Evolutionary conservation across 1,140 invertebrate genomes (phyloP).

Genomic region (Caenorhabditis remanei): DNA sequence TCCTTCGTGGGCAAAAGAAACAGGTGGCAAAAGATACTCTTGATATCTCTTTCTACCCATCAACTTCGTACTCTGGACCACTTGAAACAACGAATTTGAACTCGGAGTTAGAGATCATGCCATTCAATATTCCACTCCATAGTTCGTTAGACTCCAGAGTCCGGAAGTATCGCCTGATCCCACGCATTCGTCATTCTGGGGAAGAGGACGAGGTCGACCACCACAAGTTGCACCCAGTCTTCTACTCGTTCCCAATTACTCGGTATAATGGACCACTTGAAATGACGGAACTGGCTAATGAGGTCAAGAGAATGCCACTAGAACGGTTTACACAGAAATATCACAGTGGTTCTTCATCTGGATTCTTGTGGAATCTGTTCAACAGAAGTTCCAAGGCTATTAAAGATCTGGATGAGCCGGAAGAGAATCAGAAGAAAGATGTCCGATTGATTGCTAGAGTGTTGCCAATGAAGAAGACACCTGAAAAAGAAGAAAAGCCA

Average conservation of each 20-base stretch:
- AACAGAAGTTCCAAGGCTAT: neutral
- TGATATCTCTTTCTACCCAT: neutral
- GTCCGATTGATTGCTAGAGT: conserved; percentile 7
- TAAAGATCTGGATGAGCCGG: neutral
- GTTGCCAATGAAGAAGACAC: conserved; percentile 32
- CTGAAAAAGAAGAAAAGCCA: conserved; percentile 11
- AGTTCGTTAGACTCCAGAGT: conserved; percentile 56
- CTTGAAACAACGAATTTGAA: conserved; percentile 60
- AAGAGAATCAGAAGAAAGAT: conserved; percentile 74
- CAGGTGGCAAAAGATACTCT: neutral
- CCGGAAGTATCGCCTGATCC: conserved; percentile 40
- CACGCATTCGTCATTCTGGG: conserved; percentile 47
- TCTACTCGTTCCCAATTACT: conserved; percentile 27
- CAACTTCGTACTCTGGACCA: conserved; percentile 62
- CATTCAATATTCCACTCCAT: conserved; percentile 38
- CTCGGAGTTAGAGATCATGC: conserved; percentile 62
- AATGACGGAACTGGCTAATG: conserved; percentile 25
- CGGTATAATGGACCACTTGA: conserved; percentile 48
- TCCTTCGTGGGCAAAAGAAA: neutral
- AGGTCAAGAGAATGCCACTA: conserved; percentile 58
- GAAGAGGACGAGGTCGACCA: conserved; percentile 60
- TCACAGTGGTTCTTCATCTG: conserved; percentile 58
- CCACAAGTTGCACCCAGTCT: conserved; percentile 9
- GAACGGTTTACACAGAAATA: conserved; percentile 46
- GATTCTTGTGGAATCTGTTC: neutral